Base-by-base conservation (phyloP, 1,140 invertebrate genomes). In the Orussus abietinus region DNA sequence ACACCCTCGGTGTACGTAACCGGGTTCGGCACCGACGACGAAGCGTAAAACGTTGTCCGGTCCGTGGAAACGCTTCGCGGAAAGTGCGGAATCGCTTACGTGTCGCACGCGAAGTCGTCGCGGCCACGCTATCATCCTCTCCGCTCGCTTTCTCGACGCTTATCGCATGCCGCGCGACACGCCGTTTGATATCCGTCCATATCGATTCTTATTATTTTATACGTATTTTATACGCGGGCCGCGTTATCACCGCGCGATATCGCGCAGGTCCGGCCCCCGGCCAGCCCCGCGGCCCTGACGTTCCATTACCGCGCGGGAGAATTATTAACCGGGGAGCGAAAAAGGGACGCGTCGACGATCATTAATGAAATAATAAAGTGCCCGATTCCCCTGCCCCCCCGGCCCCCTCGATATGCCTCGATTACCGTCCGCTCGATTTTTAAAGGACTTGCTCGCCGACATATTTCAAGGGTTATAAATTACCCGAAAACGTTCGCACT, bases 161-260 rank as follows among this genome's bases (percentile, higher is more conserved):
- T n/a, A n/a, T n/a, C n/a, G n/a, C n/a, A n/a, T n/a, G n/a, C n/a
- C n/a, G n/a, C n/a, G n/a, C 22, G n/a, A 25, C 22, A 25, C 22
- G 22, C 22, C 22, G 22, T 25, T 25, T 25, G 22, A 25, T n/a
- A 25, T 25, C 22, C 22, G n/a, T 25, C n/a, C 17, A 45, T 48
- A 59, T 60, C 54, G 59, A 62, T 65, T 49, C 54, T 60, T 59
- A 59, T 65, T 60, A 55, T 53, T 57, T 56, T 46, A 49, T 56
- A n/a, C n/a, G n/a, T n/a, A n/a, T n/a, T n/a, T n/a, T n/a, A n/a
- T n/a, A n/a, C n/a, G n/a, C n/a, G n/a, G n/a, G n/a, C n/a, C n/a
- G n/a, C n/a, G n/a, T n/a, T n/a, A n/a, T n/a, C n/a, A n/a, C n/a
- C n/a, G n/a, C n/a, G n/a, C 50, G 50, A 35, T 33, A 41, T 39